Evolutionary conservation across 2,113 vertebrate genomes (phyloP).

Genomic region (Sander vitreus): DNA sequence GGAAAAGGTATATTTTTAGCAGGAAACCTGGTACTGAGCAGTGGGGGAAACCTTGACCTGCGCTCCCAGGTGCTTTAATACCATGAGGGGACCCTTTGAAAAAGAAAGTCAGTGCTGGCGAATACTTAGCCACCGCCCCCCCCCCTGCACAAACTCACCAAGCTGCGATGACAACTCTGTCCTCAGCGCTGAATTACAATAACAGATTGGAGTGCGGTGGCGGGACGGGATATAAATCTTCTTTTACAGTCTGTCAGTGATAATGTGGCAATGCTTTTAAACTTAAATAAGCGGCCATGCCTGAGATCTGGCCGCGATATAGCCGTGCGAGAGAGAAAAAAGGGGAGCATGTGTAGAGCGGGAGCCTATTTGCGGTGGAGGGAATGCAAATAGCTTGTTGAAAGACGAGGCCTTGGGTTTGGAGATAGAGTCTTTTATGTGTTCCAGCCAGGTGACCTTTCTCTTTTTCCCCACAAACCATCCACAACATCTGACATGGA

Average conservation of each 20-base stretch:
- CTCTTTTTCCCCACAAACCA: not conserved
- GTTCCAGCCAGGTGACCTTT: conserved; percentile 36
- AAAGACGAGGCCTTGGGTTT: conserved; percentile 12
- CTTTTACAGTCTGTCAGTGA: conserved; percentile 78
- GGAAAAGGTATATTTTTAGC: no score
- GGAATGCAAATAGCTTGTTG: conserved; percentile 35
- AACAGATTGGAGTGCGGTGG: conserved; percentile 66
- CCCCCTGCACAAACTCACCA: not conserved
- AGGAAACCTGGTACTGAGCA: not conserved
- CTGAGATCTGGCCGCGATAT: conserved; percentile 61
- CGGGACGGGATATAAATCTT: conserved; percentile 78
- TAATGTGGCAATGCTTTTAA: conserved; percentile 75
- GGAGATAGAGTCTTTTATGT: conserved; percentile 2
- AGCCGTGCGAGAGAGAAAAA: not conserved
- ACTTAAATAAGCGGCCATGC: conserved; percentile 65
- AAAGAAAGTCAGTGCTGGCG: no score
- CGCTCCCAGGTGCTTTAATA: not conserved
- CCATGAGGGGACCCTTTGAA: no score
- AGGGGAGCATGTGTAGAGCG: no score
- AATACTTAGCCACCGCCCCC: not conserved
- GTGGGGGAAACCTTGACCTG: not conserved
- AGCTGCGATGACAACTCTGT: conserved; percentile 60
- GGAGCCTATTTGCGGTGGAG: not conserved
- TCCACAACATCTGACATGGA: no score
- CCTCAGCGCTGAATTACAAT: conserved; percentile 70